A percentile compares a stretch with the other conserved stretches of the same genome.
Evolutionary conservation across 2,113 vertebrate species (phyloP).

Genomic region (Eudyptes chrysolophus): DNA sequence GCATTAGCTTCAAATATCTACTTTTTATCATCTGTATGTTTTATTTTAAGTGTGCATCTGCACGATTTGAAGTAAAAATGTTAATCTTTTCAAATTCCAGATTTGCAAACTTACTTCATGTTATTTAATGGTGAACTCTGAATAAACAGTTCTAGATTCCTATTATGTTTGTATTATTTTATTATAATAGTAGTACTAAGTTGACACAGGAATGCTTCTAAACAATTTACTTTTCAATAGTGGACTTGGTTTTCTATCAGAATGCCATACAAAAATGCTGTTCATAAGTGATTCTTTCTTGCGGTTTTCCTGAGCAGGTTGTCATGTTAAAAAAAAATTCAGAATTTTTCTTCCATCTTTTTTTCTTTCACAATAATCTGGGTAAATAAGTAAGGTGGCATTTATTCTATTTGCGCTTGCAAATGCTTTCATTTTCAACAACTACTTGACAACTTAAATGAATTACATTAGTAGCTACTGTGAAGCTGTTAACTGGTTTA

Average conservation of each 20-base stretch:
- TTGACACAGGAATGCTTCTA: background rate
- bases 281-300: background rate
- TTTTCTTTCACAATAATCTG: background rate
- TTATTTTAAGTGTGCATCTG: background rate
- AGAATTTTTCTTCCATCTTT: background rate
- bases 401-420: background rate
- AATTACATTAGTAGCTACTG: background rate
- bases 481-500: background rate
- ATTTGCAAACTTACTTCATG: background rate
- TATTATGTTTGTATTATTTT: background rate
- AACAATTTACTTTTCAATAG: background rate
- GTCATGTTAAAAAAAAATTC: background rate
- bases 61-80: background rate
- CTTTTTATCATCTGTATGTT: background rate
- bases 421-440: background rate
- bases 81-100: background rate
- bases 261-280: background rate
- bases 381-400: background rate
- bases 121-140: background rate
- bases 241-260: background rate
- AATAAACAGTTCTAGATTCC: background rate
- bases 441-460: background rate
- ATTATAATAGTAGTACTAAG: background rate
- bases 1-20: background rate
- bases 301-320: background rate